Evolutionary conservation across 1,140 invertebrate species (phyloP).

Genomic region (Anthonomus grandis): DNA sequence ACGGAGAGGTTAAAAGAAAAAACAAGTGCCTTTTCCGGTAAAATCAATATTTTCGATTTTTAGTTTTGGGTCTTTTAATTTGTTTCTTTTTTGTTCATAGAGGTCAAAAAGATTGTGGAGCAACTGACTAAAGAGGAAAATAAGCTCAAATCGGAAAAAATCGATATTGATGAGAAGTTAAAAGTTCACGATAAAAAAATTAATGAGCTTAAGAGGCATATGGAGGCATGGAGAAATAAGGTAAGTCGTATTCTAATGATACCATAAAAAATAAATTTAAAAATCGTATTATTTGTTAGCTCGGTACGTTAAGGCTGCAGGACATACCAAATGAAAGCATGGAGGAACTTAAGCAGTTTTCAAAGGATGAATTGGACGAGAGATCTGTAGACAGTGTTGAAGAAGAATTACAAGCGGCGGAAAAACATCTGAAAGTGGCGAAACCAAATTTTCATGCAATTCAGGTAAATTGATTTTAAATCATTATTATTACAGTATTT

Average conservation of each 20-base stretch:
- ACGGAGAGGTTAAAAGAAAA: constrained; percentile 50
- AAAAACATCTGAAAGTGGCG: constrained; percentile 64
- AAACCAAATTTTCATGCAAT: constrained; percentile 81
- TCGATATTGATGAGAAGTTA: constrained; percentile 75
- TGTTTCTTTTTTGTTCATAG: constrained; percentile 18
- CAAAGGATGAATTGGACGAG: constrained; percentile 66
- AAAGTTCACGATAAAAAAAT: constrained; percentile 63
- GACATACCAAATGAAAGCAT: constrained; percentile 58
- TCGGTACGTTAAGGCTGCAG: constrained; percentile 66
- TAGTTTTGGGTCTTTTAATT: background rate
- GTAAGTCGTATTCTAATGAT: constrained; percentile 17
- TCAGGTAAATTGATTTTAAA: constrained; percentile 48
- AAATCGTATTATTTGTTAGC: constrained; percentile 27
- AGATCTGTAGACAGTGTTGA: constrained; percentile 60
- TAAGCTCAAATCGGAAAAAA: constrained; percentile 63
- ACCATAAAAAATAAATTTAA: constrained; percentile 10
- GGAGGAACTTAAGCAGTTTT: constrained; percentile 57
- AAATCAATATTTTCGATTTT: background rate
- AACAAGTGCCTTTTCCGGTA: constrained; percentile 53
- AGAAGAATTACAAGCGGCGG: constrained; percentile 60
- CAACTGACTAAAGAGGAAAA: constrained; percentile 62
- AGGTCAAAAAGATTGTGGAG: constrained; percentile 52
- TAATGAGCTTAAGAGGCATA: constrained; percentile 56
- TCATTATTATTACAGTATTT: too few species aligned
- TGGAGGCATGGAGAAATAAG: constrained; percentile 34